phyloP scores from a whole-genome alignment of 2,797 vertebrate genomes.

The Pitangus sulphuratus region DNA sequence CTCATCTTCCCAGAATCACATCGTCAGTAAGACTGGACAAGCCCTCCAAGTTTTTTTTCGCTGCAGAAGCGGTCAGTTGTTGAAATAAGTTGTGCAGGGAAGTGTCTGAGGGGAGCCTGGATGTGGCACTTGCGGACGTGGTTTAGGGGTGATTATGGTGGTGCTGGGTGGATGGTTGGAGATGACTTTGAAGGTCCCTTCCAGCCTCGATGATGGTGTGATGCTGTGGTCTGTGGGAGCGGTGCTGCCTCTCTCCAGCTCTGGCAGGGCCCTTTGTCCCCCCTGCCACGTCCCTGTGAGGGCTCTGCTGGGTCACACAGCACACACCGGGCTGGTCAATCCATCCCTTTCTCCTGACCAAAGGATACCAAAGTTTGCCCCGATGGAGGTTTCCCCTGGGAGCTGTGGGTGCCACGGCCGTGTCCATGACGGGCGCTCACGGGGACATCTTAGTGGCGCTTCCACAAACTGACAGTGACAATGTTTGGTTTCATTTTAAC shows the following conservation, averaged over 20 bases:
- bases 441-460: conserved; percentile 1
- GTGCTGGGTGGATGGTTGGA: neutral
- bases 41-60: neutral
- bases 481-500: conserved; percentile 56
- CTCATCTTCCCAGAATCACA: neutral
- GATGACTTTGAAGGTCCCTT: neutral
- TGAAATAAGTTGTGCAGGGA: no score
- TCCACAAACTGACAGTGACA: conserved; percentile 63
- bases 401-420: rapidly evolving
- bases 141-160: rapidly evolving
- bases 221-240: neutral
- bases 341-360: rapidly evolving
- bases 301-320: rapidly evolving
- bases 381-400: rapidly evolving
- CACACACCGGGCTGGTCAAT: rapidly evolving
- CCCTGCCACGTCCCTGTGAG: rapidly evolving
- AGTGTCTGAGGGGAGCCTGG: rapidly evolving
- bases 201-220: neutral
- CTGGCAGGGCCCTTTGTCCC: rapidly evolving
- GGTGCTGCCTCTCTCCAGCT: neutral
- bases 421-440: neutral
- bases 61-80: rapidly evolving
- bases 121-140: neutral
- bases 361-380: neutral
- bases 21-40: neutral